Evolutionary conservation across 64 coral and sea anemone genomes (phyloP).

Genomic region (Stichodactyla helianthus): DNA sequence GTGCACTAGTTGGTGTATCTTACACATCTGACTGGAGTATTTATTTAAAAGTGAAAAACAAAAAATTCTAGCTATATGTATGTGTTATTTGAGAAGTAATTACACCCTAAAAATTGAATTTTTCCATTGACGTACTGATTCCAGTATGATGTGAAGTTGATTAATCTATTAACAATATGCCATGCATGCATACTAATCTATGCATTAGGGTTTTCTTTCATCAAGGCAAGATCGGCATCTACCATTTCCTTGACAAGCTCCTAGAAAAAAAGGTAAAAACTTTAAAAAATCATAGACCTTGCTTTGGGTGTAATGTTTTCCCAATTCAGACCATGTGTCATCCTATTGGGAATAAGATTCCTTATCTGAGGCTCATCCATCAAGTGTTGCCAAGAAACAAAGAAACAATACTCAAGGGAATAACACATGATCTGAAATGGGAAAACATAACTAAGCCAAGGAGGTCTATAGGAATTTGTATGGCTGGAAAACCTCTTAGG

Average conservation of each 20-base stretch:
- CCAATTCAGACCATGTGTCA: no score
- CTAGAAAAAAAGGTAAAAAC: slow-evolving; percentile 24
- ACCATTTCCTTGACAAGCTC: slow-evolving; percentile 88
- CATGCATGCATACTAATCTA: slow-evolving; percentile 5
- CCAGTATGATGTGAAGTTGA: background rate
- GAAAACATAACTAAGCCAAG: no score
- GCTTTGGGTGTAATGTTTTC: background rate
- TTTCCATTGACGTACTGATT: background rate
- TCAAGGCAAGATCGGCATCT: slow-evolving; percentile 66
- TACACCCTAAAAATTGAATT: background rate
- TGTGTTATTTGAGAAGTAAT: background rate
- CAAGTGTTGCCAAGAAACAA: no score
- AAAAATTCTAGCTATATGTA: background rate
- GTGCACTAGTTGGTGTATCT: no score
- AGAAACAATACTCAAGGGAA: no score
- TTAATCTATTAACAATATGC: background rate
- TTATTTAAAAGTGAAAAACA: background rate
- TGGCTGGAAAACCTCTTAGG: no score
- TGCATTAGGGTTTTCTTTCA: slow-evolving; percentile 74
- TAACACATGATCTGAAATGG: no score
- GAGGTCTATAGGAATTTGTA: no score
- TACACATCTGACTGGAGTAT: no score
- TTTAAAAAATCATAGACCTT: background rate
- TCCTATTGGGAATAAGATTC: no score
- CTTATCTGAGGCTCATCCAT: no score